A percentile compares a stretch with the other conserved stretches of the same genome.
These are phyloP conservation scores for Parelbella ahira DNA, from an alignment of 2,888 invertebrate genomes.

Conservation along the genomic window DNA sequence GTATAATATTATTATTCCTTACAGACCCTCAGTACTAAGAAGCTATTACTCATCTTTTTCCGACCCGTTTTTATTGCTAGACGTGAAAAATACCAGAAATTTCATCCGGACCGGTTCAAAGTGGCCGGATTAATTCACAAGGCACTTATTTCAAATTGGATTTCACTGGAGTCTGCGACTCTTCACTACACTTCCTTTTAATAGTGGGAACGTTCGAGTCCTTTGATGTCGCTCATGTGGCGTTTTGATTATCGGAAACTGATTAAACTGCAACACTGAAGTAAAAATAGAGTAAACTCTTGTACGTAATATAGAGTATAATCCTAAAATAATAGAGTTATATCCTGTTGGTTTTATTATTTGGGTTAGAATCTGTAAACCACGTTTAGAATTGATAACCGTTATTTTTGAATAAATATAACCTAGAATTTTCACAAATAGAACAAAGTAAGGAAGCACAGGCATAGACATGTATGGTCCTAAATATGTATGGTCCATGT, in stretches of 20 bases:
- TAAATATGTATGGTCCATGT: no score
- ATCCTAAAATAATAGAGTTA: no score
- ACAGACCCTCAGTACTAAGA: conserved; percentile 64
- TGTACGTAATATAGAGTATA: no score
- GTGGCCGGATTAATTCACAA: conserved; percentile 78
- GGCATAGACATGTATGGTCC: no score
- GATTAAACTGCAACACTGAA: conserved; percentile 2
- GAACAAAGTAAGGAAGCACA: no score
- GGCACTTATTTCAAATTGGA: conserved; percentile 80
- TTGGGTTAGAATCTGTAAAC: no score
- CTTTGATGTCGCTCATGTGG: conserved; percentile 15
- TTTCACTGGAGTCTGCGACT: conserved; percentile 61
- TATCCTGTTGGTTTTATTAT: no score
- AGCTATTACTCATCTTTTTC: conserved; percentile 76
- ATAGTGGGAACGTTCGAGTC: conserved; percentile 50
- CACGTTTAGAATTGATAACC: no score
- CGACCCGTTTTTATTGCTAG: conserved; percentile 75
- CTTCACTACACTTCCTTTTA: conserved; percentile 60
- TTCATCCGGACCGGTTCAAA: conserved; percentile 72
- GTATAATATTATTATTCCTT: conserved; percentile 75
- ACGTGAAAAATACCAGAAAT: conserved; percentile 80
- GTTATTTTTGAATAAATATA: no score
- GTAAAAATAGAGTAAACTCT: no score
- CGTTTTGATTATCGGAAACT: conserved; percentile 14
- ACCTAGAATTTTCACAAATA: no score